These are phyloP conservation scores for Empidonax alnorum DNA, from an alignment of 2,113 vertebrate species.

Conservation along the genomic window DNA sequence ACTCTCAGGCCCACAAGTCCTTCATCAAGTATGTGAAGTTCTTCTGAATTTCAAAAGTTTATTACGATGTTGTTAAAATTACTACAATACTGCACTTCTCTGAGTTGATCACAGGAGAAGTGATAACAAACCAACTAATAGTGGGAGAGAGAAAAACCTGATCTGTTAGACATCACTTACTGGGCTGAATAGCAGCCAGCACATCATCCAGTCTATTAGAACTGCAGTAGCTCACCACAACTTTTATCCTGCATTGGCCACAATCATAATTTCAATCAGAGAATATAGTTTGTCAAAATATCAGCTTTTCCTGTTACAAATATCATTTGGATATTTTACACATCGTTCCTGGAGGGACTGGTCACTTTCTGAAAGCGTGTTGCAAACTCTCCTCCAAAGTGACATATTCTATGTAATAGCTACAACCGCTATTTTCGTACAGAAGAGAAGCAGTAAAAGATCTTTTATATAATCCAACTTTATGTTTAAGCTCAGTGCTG, in stretches of 20 bases:
- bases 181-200: neutral
- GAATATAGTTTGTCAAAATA: constrained; percentile 4
- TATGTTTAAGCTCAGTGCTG: neutral
- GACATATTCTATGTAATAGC: neutral
- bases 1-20: neutral
- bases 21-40: neutral
- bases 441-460: neutral
- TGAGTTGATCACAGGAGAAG: neutral
- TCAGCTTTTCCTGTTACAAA: neutral
- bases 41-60: neutral
- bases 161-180: neutral
- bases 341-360: neutral
- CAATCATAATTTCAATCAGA: constrained; percentile 12
- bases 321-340: neutral
- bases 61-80: neutral
- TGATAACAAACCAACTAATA: neutral
- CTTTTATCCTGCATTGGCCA: neutral
- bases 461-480: neutral
- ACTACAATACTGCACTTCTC: neutral
- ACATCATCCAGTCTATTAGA: neutral
- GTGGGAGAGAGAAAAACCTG: neutral
- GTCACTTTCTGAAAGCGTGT: neutral
- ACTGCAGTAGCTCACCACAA: neutral
- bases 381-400: neutral
- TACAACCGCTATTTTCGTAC: neutral